Base-by-base conservation (phyloP, 2,113 vertebrate genomes). In the Sylvilagus bachmani region DNA sequence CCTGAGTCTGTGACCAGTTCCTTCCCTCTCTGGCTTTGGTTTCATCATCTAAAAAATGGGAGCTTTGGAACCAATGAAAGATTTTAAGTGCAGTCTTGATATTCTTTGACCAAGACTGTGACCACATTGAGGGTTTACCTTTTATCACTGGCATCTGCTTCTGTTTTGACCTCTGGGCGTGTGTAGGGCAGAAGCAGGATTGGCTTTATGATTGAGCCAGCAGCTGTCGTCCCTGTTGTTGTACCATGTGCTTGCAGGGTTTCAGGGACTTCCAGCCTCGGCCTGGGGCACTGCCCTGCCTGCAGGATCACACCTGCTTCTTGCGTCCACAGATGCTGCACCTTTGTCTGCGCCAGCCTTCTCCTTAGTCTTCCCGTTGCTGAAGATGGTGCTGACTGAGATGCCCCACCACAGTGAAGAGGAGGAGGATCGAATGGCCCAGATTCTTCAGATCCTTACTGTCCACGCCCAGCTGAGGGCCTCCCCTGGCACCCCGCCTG, bases 361-460 rank as follows among this genome's bases (percentile, higher is more conserved):
- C 97, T 99, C 99, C 95, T 98, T 99, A 93, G 99, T 99, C 97
- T 99, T 99, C 98, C 99, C 99, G 4, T 98, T 99, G 77, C 98
- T 99, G 44, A 99, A 99, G 94, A 98, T 98, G 1, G 98, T 99
- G 95, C 99, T 99, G 96, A 98, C 97, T 14, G 98, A 99, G 90
- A 99, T 98, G 53, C 98, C 99, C 16, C 98, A 97, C 93, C 98
- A 98, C 95, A 98, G 97, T 0, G 99, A 99, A 96, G 99, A 99
- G 94, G 97, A 97, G 0, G 99, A 99, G 93, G 98, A 98, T 73
- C 97, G 98, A 86, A 98, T 99, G 98, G 99, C 98, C 94, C 98
- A 98, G 94, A 98, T 99, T 6, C 97, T 99, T 93, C 99, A 99
- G 96, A 98, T 99, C 84, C 98, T 99, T 91, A 99, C 96, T 0